Base-by-base conservation (phyloP, 2,113 vertebrate species). In the Engystomops pustulosus region DNA sequence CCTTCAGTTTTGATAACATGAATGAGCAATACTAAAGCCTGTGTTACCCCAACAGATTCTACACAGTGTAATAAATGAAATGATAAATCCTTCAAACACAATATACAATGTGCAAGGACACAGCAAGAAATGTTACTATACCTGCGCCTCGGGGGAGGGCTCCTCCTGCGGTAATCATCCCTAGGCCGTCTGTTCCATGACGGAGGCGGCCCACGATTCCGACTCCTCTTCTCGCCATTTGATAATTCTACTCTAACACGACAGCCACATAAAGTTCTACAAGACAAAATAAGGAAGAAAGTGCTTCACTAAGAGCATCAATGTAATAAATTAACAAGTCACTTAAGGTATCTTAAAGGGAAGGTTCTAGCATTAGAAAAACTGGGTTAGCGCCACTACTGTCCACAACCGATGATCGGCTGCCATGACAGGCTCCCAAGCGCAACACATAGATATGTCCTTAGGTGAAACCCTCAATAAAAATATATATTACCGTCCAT, bases 401-500 rank as follows among this genome's bases (percentile, higher is more conserved):
- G n/a, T n/a, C n/a, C n/a, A n/a, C n/a, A n/a, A n/a, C n/a, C n/a
- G n/a, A n/a, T n/a, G n/a, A n/a, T n/a, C n/a, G n/a, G n/a, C n/a
- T n/a, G n/a, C n/a, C n/a, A n/a, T n/a, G n/a, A n/a, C n/a, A n/a
- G n/a, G n/a, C n/a, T n/a, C n/a, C n/a, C n/a, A n/a, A n/a, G n/a
- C n/a, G n/a, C n/a, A n/a, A n/a, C n/a, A n/a, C n/a, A n/a, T n/a
- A n/a, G n/a, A n/a, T n/a, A 2, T 23, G 11, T 53, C 51, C 23
- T 0, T 15, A 62, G 10, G 5, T 3, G n/a, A 15, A 30, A 14
- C 12, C 4, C 4, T 62, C 12, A 38, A 32, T 49, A 45, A 12
- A 81, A 23, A n/a, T n/a, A n/a, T n/a, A n/a, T n/a, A n/a, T 92
- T 96, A 99, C 98, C 97, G 97, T 93, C 98, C 98, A 91, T 99